Base-by-base conservation (phyloP, 2,888 invertebrate species). In the Epistrophe grossulariae region DNA sequence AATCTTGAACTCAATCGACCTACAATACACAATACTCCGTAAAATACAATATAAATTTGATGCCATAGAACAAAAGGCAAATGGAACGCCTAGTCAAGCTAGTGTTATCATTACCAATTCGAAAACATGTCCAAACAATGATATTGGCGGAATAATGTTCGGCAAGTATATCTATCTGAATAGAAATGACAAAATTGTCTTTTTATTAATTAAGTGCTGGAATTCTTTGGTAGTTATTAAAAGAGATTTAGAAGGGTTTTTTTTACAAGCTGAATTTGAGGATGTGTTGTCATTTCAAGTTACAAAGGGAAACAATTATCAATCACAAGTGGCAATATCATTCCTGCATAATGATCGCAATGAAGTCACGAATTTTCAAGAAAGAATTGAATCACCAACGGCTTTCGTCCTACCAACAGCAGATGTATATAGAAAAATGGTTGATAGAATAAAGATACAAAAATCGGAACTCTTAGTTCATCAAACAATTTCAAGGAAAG, bases 131-230 rank as follows among this genome's bases (percentile, higher is more conserved):
- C 40, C 83, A 35, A 60, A 17, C 13, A 9, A 10, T 6, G 0
- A 35, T 11, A 24, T 17, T 28, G 71, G 45, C 35, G 81, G 81
- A 5, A 78, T 92, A 9, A 82, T 66, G 11, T 57, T 92, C 11
- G 92, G 92, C 17, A 92, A 92, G 79, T 92, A 89, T 70, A 85
- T 91, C 17, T 91, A 91, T 88, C 89, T 90, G 77, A 89, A 89
- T 40, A 68, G 85, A 55, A 88, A 74, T 43, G 71, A 88, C 0
- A 78, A 88, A 45, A 89, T 89, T 24, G 62, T 91, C 0, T 92
- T 91, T 64, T 71, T 92, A 15, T 71, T 92, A 2, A 71, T 92
- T 0, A 89, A 89, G 15, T 92, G 92, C 85, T 92, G 92, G 91
- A 81, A 90, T n/a, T 89, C 84, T 19, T 77, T 92, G 45, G 28